These are phyloP conservation scores for Euproctis similis DNA, from an alignment of 2,888 invertebrate species.

Conservation along the genomic window DNA sequence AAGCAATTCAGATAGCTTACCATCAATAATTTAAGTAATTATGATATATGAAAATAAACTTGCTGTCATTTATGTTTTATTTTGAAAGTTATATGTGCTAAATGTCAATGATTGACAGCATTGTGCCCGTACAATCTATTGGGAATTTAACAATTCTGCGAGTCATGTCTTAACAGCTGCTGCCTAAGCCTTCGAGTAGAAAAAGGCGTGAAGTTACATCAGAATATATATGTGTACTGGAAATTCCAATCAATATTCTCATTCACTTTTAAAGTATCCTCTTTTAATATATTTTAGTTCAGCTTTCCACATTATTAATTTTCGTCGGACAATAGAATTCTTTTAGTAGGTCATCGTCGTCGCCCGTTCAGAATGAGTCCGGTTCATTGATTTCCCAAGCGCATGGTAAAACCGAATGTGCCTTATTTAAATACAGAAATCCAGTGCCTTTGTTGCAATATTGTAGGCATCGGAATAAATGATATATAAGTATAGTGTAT, in stretches of 20 bases:
- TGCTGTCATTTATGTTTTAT: too few relatives aligned
- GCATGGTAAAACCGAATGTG: constrained; percentile 56
- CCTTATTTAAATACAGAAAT: constrained; percentile 44
- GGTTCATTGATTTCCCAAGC: constrained; percentile 63
- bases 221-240: too few relatives aligned
- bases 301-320: constrained; percentile 36
- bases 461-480: constrained; percentile 10
- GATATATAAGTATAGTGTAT: neutral
- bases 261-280: constrained; percentile 6
- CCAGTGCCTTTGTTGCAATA: constrained; percentile 9
- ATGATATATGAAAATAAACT: too few relatives aligned
- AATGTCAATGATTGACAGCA: too few relatives aligned
- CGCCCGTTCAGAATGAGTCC: constrained; percentile 36
- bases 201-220: too few relatives aligned
- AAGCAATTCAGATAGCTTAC: too few relatives aligned
- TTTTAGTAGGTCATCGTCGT: constrained; percentile 43
- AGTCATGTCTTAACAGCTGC: too few relatives aligned
- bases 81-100: too few relatives aligned
- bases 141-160: too few relatives aligned
- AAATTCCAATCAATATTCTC: constrained; percentile 7
- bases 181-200: too few relatives aligned
- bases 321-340: constrained; percentile 35
- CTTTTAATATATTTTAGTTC: constrained; percentile 15
- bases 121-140: too few relatives aligned
- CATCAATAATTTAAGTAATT: too few relatives aligned